Percentiles rank a stretch among this genome's conserved stretches.
Conservation (phyloP, 2,888 invertebrate genomes). For the Amphiduros pacificus region DNA sequence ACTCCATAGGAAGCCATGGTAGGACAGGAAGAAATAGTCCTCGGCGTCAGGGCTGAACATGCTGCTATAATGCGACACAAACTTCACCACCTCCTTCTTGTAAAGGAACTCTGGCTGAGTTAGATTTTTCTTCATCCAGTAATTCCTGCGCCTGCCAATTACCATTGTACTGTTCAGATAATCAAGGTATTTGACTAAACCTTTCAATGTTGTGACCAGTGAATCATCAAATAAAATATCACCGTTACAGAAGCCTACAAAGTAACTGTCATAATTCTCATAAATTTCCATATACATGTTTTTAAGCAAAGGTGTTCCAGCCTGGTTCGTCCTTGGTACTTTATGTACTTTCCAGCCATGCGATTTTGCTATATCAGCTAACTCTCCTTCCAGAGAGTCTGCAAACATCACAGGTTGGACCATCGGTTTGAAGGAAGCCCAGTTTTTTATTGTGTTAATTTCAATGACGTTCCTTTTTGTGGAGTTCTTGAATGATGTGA, state of each 20-base stretch:
- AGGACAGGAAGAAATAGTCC: conserved; percentile 11
- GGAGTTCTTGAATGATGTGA: not conserved
- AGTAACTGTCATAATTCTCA: not conserved
- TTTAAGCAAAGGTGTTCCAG: conserved; percentile 3
- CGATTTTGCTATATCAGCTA: not conserved
- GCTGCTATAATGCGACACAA: not conserved
- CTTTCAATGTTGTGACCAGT: not conserved
- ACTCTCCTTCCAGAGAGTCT: not conserved
- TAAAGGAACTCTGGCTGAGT: not conserved
- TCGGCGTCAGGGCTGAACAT: conserved; percentile 2
- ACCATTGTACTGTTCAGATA: not conserved
- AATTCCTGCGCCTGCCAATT: conserved; percentile 6
- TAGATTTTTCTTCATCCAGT: not conserved
- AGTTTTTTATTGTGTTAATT: not conserved
- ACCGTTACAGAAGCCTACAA: conserved; percentile 12
- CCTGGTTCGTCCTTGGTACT: not conserved
- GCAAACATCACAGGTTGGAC: not conserved
- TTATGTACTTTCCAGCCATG: not conserved
- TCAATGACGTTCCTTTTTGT: not conserved
- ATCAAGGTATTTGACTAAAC: not conserved
- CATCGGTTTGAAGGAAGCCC: not conserved
- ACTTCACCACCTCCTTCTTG: not conserved
- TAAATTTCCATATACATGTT: conserved; percentile 7
- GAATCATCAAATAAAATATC: conserved; percentile 8
- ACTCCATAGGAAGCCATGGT: conserved; percentile 5